A percentile compares a stretch with the other conserved stretches of the same genome.
These are phyloP conservation scores for Protophormia terraenovae DNA, from an alignment of 2,888 invertebrate species.

Conservation along the genomic window DNA sequence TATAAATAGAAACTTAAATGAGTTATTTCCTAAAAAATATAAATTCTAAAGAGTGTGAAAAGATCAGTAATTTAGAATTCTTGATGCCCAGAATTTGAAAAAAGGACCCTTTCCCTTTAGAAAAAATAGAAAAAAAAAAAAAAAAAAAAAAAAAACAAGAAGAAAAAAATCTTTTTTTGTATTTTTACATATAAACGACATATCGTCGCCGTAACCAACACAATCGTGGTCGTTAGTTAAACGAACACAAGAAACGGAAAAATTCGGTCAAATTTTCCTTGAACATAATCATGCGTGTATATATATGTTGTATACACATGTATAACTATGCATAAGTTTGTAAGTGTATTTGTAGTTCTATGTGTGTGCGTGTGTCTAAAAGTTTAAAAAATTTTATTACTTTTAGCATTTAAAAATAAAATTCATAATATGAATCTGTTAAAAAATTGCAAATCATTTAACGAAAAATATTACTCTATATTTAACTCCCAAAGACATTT, in stretches of 20 bases:
- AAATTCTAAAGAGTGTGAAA: background rate
- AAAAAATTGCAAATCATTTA: background rate
- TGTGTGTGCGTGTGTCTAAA: constrained; percentile 10
- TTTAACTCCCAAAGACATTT: background rate
- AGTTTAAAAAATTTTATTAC: background rate
- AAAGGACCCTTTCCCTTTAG: background rate
- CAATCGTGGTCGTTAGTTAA: constrained; percentile 66
- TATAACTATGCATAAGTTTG: constrained; percentile 50
- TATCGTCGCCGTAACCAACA: constrained; percentile 65
- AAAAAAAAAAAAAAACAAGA: constrained; percentile 10
- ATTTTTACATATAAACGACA: constrained; percentile 56
- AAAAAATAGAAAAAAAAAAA: background rate
- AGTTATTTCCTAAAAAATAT: background rate
- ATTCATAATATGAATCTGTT: background rate
- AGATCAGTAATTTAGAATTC: background rate
- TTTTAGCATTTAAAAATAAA: background rate
- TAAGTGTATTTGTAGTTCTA: constrained; percentile 22
- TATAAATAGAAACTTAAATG: background rate
- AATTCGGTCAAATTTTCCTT: constrained; percentile 73
- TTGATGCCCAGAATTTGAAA: background rate
- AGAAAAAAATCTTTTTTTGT: constrained; percentile 32
- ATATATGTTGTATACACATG: constrained; percentile 48
- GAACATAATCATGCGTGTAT: constrained; percentile 65
- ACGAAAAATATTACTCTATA: background rate
- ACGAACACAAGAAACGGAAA: constrained; percentile 68